A percentile compares a stretch with the other conserved stretches of the same genome.
phyloP scores from a whole-genome alignment of 2,113 vertebrate species.

The Syngnathoides biaculeatus region DNA sequence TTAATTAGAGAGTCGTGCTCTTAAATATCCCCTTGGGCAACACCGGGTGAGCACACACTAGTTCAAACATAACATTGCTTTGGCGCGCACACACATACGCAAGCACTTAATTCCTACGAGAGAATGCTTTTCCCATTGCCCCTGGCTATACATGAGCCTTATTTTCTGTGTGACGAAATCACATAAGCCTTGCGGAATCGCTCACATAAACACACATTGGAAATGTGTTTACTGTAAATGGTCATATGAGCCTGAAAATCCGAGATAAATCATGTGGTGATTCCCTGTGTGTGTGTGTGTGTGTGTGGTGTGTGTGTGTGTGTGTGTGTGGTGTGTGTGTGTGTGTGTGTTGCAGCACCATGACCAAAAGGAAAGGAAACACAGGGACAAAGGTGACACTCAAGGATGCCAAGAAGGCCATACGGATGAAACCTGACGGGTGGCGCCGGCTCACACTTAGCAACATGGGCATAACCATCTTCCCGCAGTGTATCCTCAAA shows the following conservation, averaged over 20 bases:
- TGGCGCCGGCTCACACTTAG: conserved; percentile 81
- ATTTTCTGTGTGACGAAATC: conserved; percentile 66
- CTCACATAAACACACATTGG: conserved; percentile 38
- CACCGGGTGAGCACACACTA: conserved; percentile 66
- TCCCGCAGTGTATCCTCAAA: conserved; percentile 86
- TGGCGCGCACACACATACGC: conserved; percentile 23
- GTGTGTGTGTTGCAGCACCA: conserved; percentile 57
- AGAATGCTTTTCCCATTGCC: conserved; percentile 54
- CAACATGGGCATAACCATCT: conserved; percentile 84
- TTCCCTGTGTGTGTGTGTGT: conserved; percentile 48
- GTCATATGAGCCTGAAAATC: conserved; percentile 39
- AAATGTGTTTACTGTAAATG: conserved; percentile 38
- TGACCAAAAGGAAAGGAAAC: conserved; percentile 66
- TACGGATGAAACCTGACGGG: conserved; percentile 79
- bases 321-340: too few relatives aligned
- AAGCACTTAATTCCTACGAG: conserved; percentile 57
- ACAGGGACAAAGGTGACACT: conserved; percentile 85
- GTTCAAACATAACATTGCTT: conserved; percentile 51
- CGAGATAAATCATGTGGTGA: conserved; percentile 23
- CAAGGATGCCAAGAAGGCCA: conserved; percentile 80
- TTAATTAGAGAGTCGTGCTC: conserved; percentile 78
- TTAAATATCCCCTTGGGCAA: conserved; percentile 76
- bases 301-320: too few relatives aligned
- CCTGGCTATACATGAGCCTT: conserved; percentile 64
- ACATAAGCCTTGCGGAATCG: conserved; percentile 27